These are phyloP conservation scores for Drosophila pruinosa DNA, from an alignment of 1,140 invertebrate genomes.

Conservation along the genomic window DNA sequence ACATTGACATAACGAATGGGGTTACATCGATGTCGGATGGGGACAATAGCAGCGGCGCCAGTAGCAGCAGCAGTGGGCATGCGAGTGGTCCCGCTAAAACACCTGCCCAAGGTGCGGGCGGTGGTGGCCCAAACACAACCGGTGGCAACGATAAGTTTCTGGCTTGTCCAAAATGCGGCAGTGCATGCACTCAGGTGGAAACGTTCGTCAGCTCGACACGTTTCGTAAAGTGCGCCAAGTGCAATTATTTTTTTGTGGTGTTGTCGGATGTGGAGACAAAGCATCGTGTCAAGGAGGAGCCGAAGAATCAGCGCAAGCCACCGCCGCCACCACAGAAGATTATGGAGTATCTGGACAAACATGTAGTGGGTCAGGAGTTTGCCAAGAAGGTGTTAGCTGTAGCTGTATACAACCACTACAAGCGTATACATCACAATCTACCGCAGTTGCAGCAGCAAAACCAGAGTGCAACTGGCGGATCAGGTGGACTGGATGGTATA, in stretches of 20 bases:
- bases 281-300: slow-evolving; percentile 89
- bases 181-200: slow-evolving; percentile 97
- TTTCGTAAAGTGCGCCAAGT: slow-evolving; percentile 99
- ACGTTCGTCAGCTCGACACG: slow-evolving; percentile 97
- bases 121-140: slow-evolving; percentile 40
- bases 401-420: slow-evolving; percentile 99
- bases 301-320: slow-evolving; percentile 88
- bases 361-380: slow-evolving; percentile 98
- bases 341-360: slow-evolving; percentile 96
- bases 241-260: slow-evolving; percentile 99
- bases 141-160: slow-evolving; percentile 84
- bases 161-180: slow-evolving; percentile 96
- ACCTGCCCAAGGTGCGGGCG: slow-evolving; percentile 22
- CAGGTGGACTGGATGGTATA: slow-evolving; percentile 83
- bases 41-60: slow-evolving; percentile 3
- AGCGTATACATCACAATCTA: slow-evolving; percentile 97
- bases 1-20: slow-evolving; percentile 69
- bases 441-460: slow-evolving; percentile 84
- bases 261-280: slow-evolving; percentile 95
- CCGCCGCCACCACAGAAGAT: slow-evolving; percentile 98
- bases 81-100: slow-evolving; percentile 29
- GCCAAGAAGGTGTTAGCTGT: slow-evolving; percentile 99
- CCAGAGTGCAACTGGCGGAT: slow-evolving; percentile 68
- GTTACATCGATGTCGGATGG: slow-evolving; percentile 37
- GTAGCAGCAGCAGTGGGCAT: background rate